phyloP scores from a whole-genome alignment of 2,797 vertebrate species.

The Centropyge bicolor region DNA sequence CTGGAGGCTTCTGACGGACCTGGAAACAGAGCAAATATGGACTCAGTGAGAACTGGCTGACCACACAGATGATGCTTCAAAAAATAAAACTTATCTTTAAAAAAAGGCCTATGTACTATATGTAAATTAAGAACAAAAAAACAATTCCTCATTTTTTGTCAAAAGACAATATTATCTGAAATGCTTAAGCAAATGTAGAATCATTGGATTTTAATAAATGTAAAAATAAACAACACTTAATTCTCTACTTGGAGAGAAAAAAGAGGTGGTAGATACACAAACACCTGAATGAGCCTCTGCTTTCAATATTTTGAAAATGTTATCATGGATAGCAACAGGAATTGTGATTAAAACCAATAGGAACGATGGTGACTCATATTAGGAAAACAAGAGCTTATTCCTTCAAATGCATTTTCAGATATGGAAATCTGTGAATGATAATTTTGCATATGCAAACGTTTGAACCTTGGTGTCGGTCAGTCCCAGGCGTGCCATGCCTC shows the following conservation, averaged over 20 bases:
- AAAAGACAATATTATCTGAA: too few species aligned
- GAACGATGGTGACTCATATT: background rate
- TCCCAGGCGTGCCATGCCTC: constrained; percentile 69
- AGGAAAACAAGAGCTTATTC: background rate
- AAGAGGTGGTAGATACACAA: background rate
- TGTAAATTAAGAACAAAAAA: too few species aligned
- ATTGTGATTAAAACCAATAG: background rate
- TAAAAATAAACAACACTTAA: background rate
- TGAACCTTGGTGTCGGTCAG: constrained; percentile 75
- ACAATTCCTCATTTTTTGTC: too few species aligned
- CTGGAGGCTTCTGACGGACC: constrained; percentile 89
- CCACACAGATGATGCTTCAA: background rate
- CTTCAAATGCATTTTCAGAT: background rate
- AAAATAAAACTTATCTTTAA: too few species aligned
- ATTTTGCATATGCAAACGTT: background rate
- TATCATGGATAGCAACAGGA: background rate
- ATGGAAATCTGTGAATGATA: background rate
- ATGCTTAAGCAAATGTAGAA: too few species aligned
- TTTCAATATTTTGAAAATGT: background rate
- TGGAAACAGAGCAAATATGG: constrained; percentile 7
- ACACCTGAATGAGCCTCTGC: background rate
- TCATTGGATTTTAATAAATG: too few species aligned
- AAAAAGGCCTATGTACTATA: too few species aligned
- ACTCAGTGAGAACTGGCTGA: background rate
- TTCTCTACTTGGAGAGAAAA: too few species aligned